phyloP scores from a whole-genome alignment of 2,113 vertebrate genomes.

The Ramphastos sulfuratus region DNA sequence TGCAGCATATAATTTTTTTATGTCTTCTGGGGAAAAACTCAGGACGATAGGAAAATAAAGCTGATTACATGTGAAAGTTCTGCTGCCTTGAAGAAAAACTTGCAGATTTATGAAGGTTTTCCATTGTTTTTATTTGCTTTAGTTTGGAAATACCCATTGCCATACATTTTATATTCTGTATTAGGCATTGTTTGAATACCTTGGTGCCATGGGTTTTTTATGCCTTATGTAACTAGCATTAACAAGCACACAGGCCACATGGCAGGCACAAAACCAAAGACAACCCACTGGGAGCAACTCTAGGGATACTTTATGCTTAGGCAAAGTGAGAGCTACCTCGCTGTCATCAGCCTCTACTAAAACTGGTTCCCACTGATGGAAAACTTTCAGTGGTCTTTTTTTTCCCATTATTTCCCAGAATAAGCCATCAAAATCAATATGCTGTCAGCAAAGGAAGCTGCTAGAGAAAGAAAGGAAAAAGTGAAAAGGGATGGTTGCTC shows the following conservation, averaged over 20 bases:
- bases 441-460: not conserved
- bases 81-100: slow-evolving; percentile 3
- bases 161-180: not conserved
- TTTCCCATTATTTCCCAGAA: not conserved
- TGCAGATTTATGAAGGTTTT: slow-evolving; percentile 11
- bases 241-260: not conserved
- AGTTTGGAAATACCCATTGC: not conserved
- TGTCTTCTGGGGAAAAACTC: slow-evolving; percentile 28
- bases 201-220: not conserved
- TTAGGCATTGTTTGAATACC: not conserved
- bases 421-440: not conserved
- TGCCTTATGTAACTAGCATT: not conserved
- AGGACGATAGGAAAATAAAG: slow-evolving; percentile 18
- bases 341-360: not conserved
- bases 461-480: not conserved
- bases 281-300: not conserved
- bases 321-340: not conserved
- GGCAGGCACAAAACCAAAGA: not conserved
- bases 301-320: not conserved
- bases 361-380: not conserved
- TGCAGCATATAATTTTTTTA: not conserved
- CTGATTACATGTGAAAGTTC: slow-evolving; percentile 24
- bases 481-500: not conserved
- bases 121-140: not conserved
- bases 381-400: not conserved